Evolutionary conservation across 2,888 invertebrate genomes (phyloP).

Genomic region (Tipula unca): DNA sequence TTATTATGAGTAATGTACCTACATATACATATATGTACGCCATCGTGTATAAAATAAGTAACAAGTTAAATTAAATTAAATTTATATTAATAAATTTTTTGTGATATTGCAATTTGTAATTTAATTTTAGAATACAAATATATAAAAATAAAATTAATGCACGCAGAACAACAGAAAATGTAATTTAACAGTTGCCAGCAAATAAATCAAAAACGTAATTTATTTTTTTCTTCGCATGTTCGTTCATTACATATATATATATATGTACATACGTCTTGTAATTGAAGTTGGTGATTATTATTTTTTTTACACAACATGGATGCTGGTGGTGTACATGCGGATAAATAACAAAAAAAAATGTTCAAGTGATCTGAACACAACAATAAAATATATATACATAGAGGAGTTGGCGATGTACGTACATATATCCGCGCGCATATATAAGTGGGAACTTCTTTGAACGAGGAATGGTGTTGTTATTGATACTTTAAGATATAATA

Average conservation of each 20-base stretch:
- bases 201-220: not conserved
- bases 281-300: not conserved
- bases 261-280: not conserved
- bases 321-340: too few species aligned
- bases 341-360: too few species aligned
- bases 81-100: not conserved
- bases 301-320: not conserved
- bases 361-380: not conserved
- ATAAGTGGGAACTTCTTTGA: not conserved
- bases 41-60: not conserved
- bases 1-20: not conserved
- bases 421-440: not conserved
- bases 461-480: not conserved
- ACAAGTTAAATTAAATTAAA: conserved; percentile 8
- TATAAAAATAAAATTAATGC: not conserved
- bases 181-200: conserved; percentile 4
- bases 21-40: not conserved
- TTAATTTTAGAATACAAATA: conserved; percentile 14
- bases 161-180: not conserved
- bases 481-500: not conserved
- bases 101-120: conserved; percentile 4
- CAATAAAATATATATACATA: not conserved
- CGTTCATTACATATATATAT: not conserved
- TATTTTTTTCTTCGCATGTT: not conserved
- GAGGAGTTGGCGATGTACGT: not conserved